Conservation (phyloP, 2,888 invertebrate genomes). For the Dasypolia templi region DNA sequence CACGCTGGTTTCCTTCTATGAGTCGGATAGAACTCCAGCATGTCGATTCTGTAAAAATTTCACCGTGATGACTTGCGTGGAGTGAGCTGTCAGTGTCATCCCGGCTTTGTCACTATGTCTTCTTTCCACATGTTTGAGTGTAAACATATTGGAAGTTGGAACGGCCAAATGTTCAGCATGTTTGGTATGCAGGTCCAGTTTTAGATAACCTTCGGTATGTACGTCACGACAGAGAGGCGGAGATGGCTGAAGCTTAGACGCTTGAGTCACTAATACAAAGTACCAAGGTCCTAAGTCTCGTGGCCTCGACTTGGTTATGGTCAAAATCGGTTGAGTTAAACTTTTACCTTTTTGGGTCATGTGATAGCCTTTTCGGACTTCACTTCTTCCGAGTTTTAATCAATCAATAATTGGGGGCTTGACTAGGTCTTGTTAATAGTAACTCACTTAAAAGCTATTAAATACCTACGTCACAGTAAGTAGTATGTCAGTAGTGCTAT, state of each 20-base stretch:
- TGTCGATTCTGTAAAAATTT: too few species aligned
- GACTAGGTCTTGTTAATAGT: background rate
- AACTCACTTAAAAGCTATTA: background rate
- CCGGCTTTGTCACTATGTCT: too few species aligned
- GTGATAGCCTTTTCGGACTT: background rate
- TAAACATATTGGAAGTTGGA: background rate
- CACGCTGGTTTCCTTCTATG: background rate
- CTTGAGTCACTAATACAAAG: constrained; percentile 13
- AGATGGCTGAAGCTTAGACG: constrained; percentile 3
- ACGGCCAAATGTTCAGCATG: background rate
- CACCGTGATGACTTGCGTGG: too few species aligned
- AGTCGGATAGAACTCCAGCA: background rate
- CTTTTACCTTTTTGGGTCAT: constrained; percentile 1
- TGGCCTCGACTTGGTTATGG: constrained; percentile 9
- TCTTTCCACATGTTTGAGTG: too few species aligned
- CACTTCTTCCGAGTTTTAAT: background rate
- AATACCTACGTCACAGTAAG: background rate
- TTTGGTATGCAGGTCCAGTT: constrained; percentile 22
- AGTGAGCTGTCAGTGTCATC: too few species aligned
- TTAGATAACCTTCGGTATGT: constrained; percentile 14
- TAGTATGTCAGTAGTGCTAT: too few species aligned
- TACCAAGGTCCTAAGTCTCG: background rate
- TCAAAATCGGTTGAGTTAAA: constrained; percentile 1
- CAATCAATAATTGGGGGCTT: background rate
- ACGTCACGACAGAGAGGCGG: constrained; percentile 14